Conservation (phyloP, 2,113 vertebrate species). For the Potamarius usumacintae region DNA sequence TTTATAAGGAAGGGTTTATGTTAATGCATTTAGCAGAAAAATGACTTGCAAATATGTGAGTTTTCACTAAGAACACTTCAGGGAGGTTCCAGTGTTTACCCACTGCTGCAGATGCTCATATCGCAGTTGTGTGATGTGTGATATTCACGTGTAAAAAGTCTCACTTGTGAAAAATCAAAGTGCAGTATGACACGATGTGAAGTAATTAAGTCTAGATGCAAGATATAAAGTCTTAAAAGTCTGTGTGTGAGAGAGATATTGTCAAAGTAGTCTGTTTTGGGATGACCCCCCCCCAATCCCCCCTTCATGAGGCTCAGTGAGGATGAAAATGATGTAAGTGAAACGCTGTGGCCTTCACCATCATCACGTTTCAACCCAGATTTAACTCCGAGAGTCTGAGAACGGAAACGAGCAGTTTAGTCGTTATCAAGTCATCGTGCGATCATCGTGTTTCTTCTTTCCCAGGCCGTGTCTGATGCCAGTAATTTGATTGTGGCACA, state of each 20-base stretch:
- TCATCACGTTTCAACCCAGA: not conserved
- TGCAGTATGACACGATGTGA: not conserved
- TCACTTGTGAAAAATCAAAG: not conserved
- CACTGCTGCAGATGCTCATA: not conserved
- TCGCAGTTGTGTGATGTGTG: not conserved
- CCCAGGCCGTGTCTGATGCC: constrained; percentile 50
- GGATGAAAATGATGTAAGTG: not conserved
- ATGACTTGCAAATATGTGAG: not conserved
- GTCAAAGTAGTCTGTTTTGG: not conserved
- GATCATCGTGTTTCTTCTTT: not conserved
- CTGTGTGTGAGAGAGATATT: no score
- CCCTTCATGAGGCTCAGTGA: not conserved
- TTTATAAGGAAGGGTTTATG: not conserved
- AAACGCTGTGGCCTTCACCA: not conserved
- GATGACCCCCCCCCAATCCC: no score
- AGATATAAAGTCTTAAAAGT: not conserved
- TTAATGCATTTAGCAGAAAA: not conserved
- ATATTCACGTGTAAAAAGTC: not conserved
- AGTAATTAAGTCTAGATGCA: not conserved
- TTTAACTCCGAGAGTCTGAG: not conserved
- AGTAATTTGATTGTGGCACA: constrained; percentile 84
- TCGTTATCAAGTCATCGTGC: not conserved
- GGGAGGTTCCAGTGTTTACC: not conserved
- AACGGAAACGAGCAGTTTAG: not conserved
- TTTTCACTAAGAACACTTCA: not conserved